Evolutionary conservation across 2,888 invertebrate genomes (phyloP).

Genomic region (Trypoxylon attenuatum): DNA sequence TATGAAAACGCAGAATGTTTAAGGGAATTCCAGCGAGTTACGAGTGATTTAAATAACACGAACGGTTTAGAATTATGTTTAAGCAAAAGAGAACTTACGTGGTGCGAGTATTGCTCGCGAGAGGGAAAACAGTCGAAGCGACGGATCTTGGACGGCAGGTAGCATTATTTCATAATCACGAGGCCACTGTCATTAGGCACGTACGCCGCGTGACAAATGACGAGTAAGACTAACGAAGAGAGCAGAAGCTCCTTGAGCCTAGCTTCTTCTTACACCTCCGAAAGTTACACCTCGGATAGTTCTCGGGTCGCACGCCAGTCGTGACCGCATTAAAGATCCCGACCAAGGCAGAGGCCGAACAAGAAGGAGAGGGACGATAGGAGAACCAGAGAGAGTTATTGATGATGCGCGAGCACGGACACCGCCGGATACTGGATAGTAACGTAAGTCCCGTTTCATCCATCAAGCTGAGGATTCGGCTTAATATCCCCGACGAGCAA

Average conservation of each 20-base stretch:
- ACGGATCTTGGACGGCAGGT: constrained; percentile 43
- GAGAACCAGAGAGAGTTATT: constrained; percentile 50
- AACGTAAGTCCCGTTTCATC: constrained; percentile 60
- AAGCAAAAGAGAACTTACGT: too few species aligned
- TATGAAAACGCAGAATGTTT: too few species aligned
- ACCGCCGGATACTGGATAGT: constrained; percentile 54
- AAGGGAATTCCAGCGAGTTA: too few species aligned
- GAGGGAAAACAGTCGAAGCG: too few species aligned
- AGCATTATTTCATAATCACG: constrained; percentile 67
- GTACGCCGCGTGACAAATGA: constrained; percentile 63
- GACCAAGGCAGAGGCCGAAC: not conserved
- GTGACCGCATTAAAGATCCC: constrained; percentile 28
- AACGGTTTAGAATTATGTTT: too few species aligned
- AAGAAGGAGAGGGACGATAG: not conserved
- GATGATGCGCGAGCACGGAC: constrained; percentile 60
- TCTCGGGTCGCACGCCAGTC: constrained; percentile 23
- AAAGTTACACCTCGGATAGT: constrained; percentile 36
- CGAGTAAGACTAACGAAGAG: constrained; percentile 52
- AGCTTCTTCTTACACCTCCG: constrained; percentile 12
- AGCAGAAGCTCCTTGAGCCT: constrained; percentile 2
- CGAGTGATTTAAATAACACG: too few species aligned
- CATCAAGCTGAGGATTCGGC: constrained; percentile 59
- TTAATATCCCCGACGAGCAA: constrained; percentile 54
- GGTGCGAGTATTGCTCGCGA: too few species aligned
- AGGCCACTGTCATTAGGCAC: constrained; percentile 63